phyloP scores from a whole-genome alignment of 2,797 vertebrate genomes.

The Anas capensis region DNA sequence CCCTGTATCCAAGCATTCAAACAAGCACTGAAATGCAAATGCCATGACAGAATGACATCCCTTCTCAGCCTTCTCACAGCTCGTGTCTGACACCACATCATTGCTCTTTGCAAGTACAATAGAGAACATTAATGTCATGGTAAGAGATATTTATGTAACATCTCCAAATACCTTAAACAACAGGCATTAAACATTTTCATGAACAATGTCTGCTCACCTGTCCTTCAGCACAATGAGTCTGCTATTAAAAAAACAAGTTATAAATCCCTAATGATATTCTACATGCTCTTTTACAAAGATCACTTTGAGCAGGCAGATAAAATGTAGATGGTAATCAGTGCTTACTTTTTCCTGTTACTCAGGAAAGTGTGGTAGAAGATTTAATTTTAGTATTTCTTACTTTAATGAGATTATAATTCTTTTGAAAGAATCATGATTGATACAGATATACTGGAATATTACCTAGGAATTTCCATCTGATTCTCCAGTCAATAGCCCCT shows the following conservation, averaged over 20 bases:
- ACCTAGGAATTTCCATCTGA: not conserved
- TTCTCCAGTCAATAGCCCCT: not conserved
- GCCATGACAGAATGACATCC: not conserved
- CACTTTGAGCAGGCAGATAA: not conserved
- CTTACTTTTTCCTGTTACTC: not conserved
- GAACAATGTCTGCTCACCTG: not conserved
- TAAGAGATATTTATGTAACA: not conserved
- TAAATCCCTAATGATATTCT: not conserved
- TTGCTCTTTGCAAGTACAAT: not conserved
- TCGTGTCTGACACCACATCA: not conserved
- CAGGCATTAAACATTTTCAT: not conserved
- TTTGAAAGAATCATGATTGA: not conserved
- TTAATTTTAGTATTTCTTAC: not conserved
- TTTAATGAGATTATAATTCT: not conserved
- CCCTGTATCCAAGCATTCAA: not conserved
- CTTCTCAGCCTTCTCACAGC: not conserved
- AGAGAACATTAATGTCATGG: not conserved
- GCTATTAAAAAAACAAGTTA: not conserved
- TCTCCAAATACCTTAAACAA: not conserved
- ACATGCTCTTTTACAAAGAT: not conserved
- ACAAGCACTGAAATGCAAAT: not conserved
- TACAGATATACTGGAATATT: not conserved
- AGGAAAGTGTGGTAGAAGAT: not conserved
- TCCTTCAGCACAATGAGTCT: not conserved
- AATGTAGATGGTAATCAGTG: not conserved